Evolutionary conservation across 2,797 vertebrate genomes (phyloP), one percentile per base, ranked within the genome.

Genomic region (Kryptopterus vitreolus): DNA sequence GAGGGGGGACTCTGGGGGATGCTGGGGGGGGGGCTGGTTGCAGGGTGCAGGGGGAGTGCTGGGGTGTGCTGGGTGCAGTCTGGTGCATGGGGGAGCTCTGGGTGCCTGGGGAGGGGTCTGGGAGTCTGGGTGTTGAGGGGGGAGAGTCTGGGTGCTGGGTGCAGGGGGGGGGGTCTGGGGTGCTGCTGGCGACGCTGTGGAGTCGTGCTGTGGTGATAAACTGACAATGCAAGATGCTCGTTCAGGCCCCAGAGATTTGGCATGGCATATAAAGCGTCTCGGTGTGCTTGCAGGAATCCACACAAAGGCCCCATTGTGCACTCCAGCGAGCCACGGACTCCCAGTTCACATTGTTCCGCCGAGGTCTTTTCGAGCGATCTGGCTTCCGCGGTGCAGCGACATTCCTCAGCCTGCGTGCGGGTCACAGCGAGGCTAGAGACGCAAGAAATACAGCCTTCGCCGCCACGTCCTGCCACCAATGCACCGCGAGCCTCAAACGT

Each of bases 301-400:
- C 53, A 93, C 91, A 94, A 94, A 92, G 89, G 88, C 77, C 83
- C 86, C 88, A 91, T 93, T 94, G 92, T 93, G 86, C 71, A 29
- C 78, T 77, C 74, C 85, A 83, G 71, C 82, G 85, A 86, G 86
- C 84, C 62, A 79, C 78, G 71, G 79, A 85, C 82, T 86, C 87
- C 87, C 88, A 86, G 88, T 81, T 73, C 84, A 82, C 84, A 88
- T 87, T 88, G 89, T 92, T 89, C 50, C 33, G 59, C 76, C 62
- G 66, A 84, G 84, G 86, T 71, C 73, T 88, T 89, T 86, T 79
- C 38, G 8, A 84, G 85, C 78, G 29, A 70, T 77, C 53, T 65
- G 82, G 43, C 78, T 84, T 82, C 81, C 76, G 78, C 84, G 89
- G 75, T 35, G 58, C 79, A 79, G 83, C 69, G 85, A 79, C 84